These are phyloP conservation scores for Globia sparganii DNA, from an alignment of 2,888 invertebrate genomes.

Conservation along the genomic window DNA sequence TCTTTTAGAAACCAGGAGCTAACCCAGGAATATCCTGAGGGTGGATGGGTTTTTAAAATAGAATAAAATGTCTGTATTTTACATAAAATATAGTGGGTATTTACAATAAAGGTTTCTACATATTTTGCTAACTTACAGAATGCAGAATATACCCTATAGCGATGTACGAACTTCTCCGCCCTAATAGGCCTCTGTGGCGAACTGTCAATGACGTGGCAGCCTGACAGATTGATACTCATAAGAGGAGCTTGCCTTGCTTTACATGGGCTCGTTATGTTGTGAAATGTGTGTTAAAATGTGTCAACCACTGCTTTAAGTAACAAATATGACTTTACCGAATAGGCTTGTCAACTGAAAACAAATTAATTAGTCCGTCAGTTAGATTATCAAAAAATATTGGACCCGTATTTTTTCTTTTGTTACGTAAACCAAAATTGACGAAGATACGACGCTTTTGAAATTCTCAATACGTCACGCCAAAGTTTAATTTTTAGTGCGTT, in stretches of 20 bases:
- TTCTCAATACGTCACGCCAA: no score
- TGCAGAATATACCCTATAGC: neutral
- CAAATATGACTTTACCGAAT: no score
- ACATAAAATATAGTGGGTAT: neutral
- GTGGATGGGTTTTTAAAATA: neutral
- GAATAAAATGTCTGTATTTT: neutral
- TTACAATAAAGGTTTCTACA: neutral
- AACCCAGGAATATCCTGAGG: neutral
- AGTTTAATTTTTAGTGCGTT: no score
- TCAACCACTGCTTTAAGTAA: no score
- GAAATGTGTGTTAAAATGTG: neutral
- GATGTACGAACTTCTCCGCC: neutral
- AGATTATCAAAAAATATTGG: no score
- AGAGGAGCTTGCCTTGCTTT: neutral
- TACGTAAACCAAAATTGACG: no score
- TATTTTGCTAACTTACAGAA: neutral
- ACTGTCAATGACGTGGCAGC: neutral
- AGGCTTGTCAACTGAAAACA: no score
- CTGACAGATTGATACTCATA: neutral
- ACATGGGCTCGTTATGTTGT: neutral
- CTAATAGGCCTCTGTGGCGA: neutral
- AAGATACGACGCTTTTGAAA: no score
- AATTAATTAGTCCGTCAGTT: no score
- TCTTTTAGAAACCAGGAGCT: neutral
- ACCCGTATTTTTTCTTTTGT: no score